Conservation (phyloP, 35 echinoderm and acorn worm species). For the Anneissia japonica region DNA sequence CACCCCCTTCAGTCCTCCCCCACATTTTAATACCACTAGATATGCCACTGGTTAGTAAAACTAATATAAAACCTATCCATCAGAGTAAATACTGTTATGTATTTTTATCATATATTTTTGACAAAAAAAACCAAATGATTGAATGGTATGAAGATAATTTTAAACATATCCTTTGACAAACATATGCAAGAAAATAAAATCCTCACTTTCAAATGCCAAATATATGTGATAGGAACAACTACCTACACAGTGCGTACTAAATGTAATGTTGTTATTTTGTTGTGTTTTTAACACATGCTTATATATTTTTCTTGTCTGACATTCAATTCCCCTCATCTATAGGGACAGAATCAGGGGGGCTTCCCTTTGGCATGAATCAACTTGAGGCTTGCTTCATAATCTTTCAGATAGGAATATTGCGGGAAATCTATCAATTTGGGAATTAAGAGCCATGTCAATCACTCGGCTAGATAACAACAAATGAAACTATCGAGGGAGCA, state of each 20-base stretch:
- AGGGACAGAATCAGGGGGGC: not conserved
- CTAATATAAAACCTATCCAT: too few relatives aligned
- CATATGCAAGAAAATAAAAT: not conserved
- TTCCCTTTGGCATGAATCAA: not conserved
- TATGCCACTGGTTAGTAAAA: too few relatives aligned
- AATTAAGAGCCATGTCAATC: not conserved
- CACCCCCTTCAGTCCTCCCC: too few relatives aligned
- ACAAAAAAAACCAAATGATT: too few relatives aligned
- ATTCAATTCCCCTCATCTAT: not conserved
- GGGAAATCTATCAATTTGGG: not conserved
- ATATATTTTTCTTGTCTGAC: not conserved
- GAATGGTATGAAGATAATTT: too few relatives aligned
- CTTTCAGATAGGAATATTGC: not conserved
- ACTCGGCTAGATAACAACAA: not conserved
- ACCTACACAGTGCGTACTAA: not conserved
- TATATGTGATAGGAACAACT: not conserved
- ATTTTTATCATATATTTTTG: too few relatives aligned
- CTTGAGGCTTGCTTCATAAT: not conserved
- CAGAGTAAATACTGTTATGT: too few relatives aligned
- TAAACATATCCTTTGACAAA: not conserved
- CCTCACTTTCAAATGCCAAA: not conserved
- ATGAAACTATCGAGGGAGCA: not conserved
- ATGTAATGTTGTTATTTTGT: not conserved
- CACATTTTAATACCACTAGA: too few relatives aligned
- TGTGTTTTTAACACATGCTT: not conserved